Evolutionary conservation across 2,797 vertebrate species (phyloP).

Genomic region (Pitangus sulphuratus): DNA sequence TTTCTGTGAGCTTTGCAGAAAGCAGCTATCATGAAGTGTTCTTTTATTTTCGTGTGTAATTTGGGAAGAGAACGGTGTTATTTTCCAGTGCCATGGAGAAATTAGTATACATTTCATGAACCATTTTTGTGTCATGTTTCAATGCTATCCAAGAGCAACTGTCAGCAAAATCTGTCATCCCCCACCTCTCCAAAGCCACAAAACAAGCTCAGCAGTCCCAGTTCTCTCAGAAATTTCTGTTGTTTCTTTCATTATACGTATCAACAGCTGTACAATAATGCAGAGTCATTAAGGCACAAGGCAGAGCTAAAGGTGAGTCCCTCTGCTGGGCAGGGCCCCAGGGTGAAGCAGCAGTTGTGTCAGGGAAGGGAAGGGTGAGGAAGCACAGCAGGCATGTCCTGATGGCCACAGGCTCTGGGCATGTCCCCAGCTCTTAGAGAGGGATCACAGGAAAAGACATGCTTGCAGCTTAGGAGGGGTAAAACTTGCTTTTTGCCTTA

Average conservation of each 20-base stretch:
- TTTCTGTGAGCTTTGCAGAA: neutral
- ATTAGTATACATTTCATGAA: neutral
- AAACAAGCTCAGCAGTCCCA: neutral
- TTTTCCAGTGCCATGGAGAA: neutral
- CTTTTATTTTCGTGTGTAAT: neutral
- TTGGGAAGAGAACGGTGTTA: neutral
- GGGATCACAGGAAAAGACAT: neutral
- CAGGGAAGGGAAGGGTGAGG: neutral
- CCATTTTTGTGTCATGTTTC: neutral
- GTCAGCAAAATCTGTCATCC: neutral
- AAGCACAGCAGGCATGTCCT: neutral
- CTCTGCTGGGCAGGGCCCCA: neutral
- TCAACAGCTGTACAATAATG: neutral
- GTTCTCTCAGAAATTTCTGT: neutral
- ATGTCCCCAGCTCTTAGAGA: neutral
- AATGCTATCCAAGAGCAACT: neutral
- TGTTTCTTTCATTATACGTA: neutral
- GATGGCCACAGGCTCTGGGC: neutral
- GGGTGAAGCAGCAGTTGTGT: neutral
- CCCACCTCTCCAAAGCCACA: neutral
- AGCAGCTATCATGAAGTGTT: neutral
- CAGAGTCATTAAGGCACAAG: neutral
- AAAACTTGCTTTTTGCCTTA: neutral
- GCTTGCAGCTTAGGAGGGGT: neutral
- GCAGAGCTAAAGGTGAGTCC: neutral